phyloP scores from a whole-genome alignment of 1,140 invertebrate species.

The Drosophila tsacasi region DNA sequence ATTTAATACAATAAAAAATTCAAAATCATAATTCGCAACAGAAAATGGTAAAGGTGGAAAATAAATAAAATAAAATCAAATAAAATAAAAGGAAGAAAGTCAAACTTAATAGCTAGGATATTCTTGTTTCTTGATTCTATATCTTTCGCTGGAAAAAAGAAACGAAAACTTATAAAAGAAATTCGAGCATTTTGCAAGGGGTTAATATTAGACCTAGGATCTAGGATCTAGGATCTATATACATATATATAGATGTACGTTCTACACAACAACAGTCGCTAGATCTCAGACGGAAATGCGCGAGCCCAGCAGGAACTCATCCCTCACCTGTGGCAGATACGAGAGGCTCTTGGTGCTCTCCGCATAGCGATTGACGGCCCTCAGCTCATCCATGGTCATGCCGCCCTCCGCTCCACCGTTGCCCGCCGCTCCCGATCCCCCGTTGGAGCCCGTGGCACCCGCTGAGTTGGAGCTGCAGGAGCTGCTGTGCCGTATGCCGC shows the following conservation, averaged over 20 bases:
- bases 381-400: slow-evolving; percentile 93
- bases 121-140: slow-evolving; percentile 58
- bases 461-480: slow-evolving; percentile 89
- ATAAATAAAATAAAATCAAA: slow-evolving; percentile 12
- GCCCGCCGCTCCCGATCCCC: slow-evolving; percentile 88
- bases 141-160: slow-evolving; percentile 72
- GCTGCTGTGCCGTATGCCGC: slow-evolving; percentile 86
- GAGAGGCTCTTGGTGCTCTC: slow-evolving; percentile 96
- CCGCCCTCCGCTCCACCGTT: slow-evolving; percentile 74
- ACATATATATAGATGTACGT: slow-evolving; percentile 18
- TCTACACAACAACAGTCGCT: slow-evolving; percentile 34
- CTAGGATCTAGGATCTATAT: slow-evolving; percentile 35
- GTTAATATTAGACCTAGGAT: slow-evolving; percentile 39
- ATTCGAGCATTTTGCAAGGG: slow-evolving; percentile 52
- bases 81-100: slow-evolving; percentile 10
- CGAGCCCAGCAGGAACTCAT: slow-evolving; percentile 83
- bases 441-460: slow-evolving; percentile 86
- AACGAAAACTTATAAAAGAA: slow-evolving; percentile 68
- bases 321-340: slow-evolving; percentile 94
- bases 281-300: slow-evolving; percentile 79
- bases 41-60: slow-evolving; percentile 44
- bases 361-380: slow-evolving; percentile 94
- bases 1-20: slow-evolving; percentile 35
- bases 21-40: slow-evolving; percentile 42
- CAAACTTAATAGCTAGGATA: slow-evolving; percentile 32